Evolutionary conservation across 2,888 invertebrate species (phyloP), one percentile per base, ranked within the genome.

Genomic region (Euspilapteryx auroguttella): DNA sequence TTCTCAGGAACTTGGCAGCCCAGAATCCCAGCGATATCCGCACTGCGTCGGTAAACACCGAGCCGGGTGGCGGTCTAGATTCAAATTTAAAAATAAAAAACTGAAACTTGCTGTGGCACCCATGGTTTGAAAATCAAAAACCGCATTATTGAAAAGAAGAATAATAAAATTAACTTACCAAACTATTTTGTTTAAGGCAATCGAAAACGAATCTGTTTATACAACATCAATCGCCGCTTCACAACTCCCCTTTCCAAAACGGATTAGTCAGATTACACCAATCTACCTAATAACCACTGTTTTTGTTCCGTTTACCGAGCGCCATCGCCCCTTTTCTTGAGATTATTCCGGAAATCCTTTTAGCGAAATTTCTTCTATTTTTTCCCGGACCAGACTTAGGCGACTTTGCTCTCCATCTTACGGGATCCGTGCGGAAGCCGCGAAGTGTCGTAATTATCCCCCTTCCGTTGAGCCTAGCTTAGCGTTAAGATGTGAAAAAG

Each of bases 181-280:
- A n/a, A n/a, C n/a, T n/a, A n/a, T n/a, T n/a, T n/a, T n/a, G n/a
- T n/a, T n/a, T n/a, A n/a, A n/a, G n/a, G n/a, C n/a, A n/a, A n/a
- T n/a, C n/a, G n/a, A n/a, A n/a, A n/a, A n/a, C n/a, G n/a, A n/a
- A n/a, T n/a, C n/a, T n/a, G n/a, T n/a, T n/a, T n/a, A n/a, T n/a
- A n/a, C n/a, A n/a, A n/a, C n/a, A n/a, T n/a, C 4, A 11, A 8
- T 25, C 11, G 14, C 9, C 3, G 15, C 12, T 9, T 22, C n/a
- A 10, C n/a, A 5, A 43, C 48, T 44, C 39, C 55, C 65, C 64
- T 59, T 53, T 54, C 61, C 57, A 66, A 71, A 73, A 69, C 65
- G 71, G 75, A 75, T 75, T 75, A 75, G 71, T 69, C 73, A 75
- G 75, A 75, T 75, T 75, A 75, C 75, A 68, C 61, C 68, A 75